Evolutionary conservation across 2,797 vertebrate genomes (phyloP).

Genomic region (Gymnoscopelus microlampas): DNA sequence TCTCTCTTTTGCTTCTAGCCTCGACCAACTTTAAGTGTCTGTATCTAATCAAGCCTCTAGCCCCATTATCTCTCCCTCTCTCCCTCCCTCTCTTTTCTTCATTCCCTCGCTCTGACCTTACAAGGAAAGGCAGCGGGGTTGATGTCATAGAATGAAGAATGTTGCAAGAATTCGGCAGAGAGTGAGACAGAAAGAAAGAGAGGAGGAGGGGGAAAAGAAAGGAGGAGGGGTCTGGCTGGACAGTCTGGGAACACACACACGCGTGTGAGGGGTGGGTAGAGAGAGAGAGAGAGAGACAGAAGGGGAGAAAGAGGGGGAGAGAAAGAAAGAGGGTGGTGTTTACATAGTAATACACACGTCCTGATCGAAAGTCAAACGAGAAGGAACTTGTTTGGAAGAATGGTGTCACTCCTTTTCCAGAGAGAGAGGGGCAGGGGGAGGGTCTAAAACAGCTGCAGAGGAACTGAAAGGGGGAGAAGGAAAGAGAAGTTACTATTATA

Average conservation of each 20-base stretch:
- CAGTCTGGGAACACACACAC: constrained; percentile 56
- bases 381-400: constrained; percentile 84
- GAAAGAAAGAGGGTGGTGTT: constrained; percentile 68
- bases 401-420: constrained; percentile 84
- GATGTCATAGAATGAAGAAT: constrained; percentile 89
- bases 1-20: constrained; percentile 48
- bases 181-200: constrained; percentile 61
- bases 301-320: constrained; percentile 58
- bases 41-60: constrained; percentile 80
- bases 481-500: constrained; percentile 69
- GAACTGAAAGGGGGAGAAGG: constrained; percentile 55
- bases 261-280: constrained; percentile 9
- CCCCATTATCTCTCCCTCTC: constrained; percentile 79
- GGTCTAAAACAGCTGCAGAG: constrained; percentile 71
- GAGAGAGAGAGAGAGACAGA: constrained; percentile 31
- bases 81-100: constrained; percentile 57
- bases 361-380: constrained; percentile 77
- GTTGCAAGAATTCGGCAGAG: constrained; percentile 81
- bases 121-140: constrained; percentile 86
- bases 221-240: constrained; percentile 62
- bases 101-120: constrained; percentile 84
- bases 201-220: not conserved
- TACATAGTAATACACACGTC: constrained; percentile 76
- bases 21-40: constrained; percentile 67
- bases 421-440: constrained; percentile 76